phyloP scores from a whole-genome alignment of 1,140 invertebrate genomes.

The Camponotus pennsylvanicus region DNA sequence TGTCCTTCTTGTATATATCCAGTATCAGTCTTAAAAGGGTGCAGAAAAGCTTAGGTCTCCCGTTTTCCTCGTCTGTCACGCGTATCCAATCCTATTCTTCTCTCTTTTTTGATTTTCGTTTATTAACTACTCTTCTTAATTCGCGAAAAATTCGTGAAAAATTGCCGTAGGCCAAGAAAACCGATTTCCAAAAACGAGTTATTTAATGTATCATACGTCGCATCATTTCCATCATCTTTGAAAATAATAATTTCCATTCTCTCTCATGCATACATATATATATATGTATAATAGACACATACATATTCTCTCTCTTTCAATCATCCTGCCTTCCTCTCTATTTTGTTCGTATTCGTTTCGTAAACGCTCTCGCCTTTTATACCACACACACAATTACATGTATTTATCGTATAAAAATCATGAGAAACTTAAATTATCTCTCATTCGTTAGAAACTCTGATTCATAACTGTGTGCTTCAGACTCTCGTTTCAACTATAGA shows the following conservation, averaged over 20 bases:
- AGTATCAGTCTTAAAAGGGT: constrained; percentile 47
- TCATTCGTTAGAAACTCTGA: constrained; percentile 62
- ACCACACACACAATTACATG: not conserved
- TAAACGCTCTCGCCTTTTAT: constrained; percentile 21
- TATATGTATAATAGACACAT: constrained; percentile 33
- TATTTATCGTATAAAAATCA: constrained; percentile 68
- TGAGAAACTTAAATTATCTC: constrained; percentile 67
- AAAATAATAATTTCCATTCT: constrained; percentile 64
- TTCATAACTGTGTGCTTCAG: constrained; percentile 49
- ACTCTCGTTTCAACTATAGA: constrained; percentile 62
- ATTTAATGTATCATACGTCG: constrained; percentile 50
- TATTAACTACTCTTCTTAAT: constrained; percentile 40
- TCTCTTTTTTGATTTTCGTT: constrained; percentile 40
- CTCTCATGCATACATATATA: constrained; percentile 16
- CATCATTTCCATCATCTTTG: constrained; percentile 49
- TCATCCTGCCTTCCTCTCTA: constrained; percentile 32
- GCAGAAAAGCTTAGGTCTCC: constrained; percentile 58
- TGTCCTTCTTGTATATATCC: constrained; percentile 20
- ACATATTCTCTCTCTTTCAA: constrained; percentile 12
- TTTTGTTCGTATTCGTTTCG: constrained; percentile 28
- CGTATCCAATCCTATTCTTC: constrained; percentile 22
- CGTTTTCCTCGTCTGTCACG: not conserved
- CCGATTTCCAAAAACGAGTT: constrained; percentile 38
- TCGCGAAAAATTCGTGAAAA: constrained; percentile 20
- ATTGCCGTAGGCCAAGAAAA: constrained; percentile 67